Evolutionary conservation across 2,888 invertebrate species (phyloP).

Genomic region (Digitonthophagus gazella): DNA sequence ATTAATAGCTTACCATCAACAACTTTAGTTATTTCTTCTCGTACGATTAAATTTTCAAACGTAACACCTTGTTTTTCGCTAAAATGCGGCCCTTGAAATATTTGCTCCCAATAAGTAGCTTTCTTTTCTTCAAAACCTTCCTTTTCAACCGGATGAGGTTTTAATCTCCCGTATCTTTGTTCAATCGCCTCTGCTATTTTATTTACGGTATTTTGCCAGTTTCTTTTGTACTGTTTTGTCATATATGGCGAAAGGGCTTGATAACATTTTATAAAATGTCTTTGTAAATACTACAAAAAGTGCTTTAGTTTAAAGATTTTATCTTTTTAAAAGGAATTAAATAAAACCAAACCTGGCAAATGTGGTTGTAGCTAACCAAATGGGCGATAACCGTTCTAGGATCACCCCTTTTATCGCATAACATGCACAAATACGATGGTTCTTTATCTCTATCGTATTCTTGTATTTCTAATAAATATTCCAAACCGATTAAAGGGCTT

Average conservation of each 20-base stretch:
- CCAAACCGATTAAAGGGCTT: slow-evolving; percentile 66
- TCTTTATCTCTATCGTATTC: slow-evolving; percentile 65
- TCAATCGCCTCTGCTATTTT: slow-evolving; percentile 68
- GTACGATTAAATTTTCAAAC: slow-evolving; percentile 55
- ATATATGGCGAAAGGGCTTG: slow-evolving; percentile 60
- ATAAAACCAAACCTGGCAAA: slow-evolving; percentile 41
- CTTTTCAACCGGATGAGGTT: slow-evolving; percentile 65
- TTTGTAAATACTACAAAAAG: slow-evolving; percentile 64
- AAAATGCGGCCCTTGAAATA: slow-evolving; percentile 67
- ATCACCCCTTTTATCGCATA: slow-evolving; percentile 78
- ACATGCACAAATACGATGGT: slow-evolving; percentile 72
- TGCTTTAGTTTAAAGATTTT: too few relatives aligned
- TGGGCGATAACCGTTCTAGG: slow-evolving; percentile 76
- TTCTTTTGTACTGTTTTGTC: slow-evolving; percentile 58
- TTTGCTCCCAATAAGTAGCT: slow-evolving; percentile 60
- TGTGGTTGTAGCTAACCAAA: slow-evolving; percentile 73
- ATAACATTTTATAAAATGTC: slow-evolving; percentile 62
- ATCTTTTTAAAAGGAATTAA: too few relatives aligned
- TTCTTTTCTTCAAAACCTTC: slow-evolving; percentile 69
- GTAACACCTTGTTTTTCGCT: slow-evolving; percentile 58
- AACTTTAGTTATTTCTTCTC: slow-evolving; percentile 45
- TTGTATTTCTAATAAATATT: slow-evolving; percentile 73
- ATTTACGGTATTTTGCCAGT: slow-evolving; percentile 53
- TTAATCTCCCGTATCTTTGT: slow-evolving; percentile 68
- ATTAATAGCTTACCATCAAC: slow-evolving; percentile 19